Evolutionary conservation across 2,888 invertebrate genomes (phyloP), one percentile per base, ranked within the genome.

Genomic region (Ophion obscuratus): DNA sequence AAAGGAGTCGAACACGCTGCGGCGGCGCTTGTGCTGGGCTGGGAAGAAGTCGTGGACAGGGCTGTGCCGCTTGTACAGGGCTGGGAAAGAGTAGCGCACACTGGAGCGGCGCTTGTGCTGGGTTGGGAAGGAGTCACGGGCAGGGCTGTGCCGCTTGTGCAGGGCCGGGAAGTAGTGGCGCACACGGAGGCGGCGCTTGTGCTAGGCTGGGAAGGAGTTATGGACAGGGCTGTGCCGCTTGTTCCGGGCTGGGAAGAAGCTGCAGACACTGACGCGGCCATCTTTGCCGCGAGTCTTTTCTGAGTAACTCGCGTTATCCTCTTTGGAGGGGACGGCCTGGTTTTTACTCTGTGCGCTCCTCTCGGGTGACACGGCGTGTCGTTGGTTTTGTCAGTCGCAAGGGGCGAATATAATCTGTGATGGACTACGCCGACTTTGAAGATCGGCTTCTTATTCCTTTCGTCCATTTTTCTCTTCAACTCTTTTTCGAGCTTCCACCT

Each of bases 391-490:
- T 77, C 70, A 2, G 31, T 83, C 5, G 80, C 20, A 2, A 88
- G 81, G 1, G 92, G 92, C 0, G 93, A 93, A 70, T 90, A 92
- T 1, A 90, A 44, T 20, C 89, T 89, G 66, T 92, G 91, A 71
- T 92, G 93, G 0, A 90, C 89, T 0, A 93, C 88, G 0, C 93
- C 93, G 6, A 92, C 91, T 83, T 91, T 91, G 40, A 94, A 94
- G 0, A 88, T 87, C 2, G 91, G 93, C 70, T 92, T 91, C 9
- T 90, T 91, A 14, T 87, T 88, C 0, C 59, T 14, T 2, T 89
- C 78, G 20, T 91, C 91, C 0, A 90, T 3, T 67, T 88, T 89
- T 6, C 84, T 92, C 2, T 80, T 85, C 27, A 85, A 66, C 0
- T 90, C 89, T 0, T 89, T 89, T 36, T 92, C 91, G 6, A 84